Evolutionary conservation across 2,888 invertebrate genomes (phyloP).

Genomic region (Petrolisthes manimaculis): DNA sequence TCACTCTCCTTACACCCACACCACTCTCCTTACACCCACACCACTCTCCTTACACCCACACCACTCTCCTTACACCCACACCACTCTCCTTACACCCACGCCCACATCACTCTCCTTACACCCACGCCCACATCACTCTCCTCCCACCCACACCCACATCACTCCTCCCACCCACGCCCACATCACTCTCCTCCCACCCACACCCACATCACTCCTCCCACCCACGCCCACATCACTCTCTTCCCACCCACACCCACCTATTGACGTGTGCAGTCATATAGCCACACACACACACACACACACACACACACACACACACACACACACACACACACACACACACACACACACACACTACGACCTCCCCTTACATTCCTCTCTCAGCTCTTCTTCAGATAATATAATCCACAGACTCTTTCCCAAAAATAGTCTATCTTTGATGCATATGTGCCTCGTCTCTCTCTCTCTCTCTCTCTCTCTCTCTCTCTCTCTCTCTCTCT

Average conservation of each 20-base stretch:
- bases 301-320: neutral
- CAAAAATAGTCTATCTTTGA: no score
- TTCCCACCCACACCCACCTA: neutral
- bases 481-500: neutral
- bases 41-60: neutral
- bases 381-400: neutral
- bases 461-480: neutral
- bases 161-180: no score
- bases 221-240: no score
- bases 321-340: slow-evolving; percentile 26
- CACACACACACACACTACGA: slow-evolving; percentile 16
- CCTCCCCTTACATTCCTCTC: neutral
- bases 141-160: neutral
- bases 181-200: no score
- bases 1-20: no score
- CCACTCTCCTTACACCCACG: neutral
- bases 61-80: neutral
- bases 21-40: neutral
- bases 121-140: neutral
- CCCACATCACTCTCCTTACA: neutral
- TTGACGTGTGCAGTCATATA: no score
- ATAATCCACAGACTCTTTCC: neutral
- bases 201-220: no score
- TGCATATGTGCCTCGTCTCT: neutral
- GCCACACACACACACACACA: slow-evolving; percentile 7